Evolutionary conservation across 2,888 invertebrate genomes (phyloP), one percentile per base, ranked within the genome.

Genomic region (Drosophila fungiperda): DNA sequence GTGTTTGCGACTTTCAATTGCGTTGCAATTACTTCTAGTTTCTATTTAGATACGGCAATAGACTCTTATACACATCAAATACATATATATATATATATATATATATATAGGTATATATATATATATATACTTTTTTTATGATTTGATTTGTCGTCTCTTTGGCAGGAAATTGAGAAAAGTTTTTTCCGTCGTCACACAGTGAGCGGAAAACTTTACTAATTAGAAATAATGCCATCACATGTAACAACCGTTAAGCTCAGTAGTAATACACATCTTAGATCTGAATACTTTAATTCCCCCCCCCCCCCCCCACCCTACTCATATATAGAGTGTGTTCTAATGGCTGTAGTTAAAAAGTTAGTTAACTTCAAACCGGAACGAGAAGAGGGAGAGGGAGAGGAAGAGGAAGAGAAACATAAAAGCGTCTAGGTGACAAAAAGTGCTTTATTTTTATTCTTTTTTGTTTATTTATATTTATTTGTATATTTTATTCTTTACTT

Each of bases 201-300:
- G 74, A 76, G 68, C 68, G 40, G 67, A 54, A 77, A 87, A 87
- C 86, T 87, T 87, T 87, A 80, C 87, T 87, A 87, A 87, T 89
- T 87, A 89, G 87, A 89, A 87, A 84, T 89, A 85, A 87, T 87
- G 85, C 83, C 67, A 68, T 69, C 83, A 75, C 74, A 76, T 57
- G 60, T 33, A 73, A 64, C 62, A 60, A 35, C 36, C 20, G 50
- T 60, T 80, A 66, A 65, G 59, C 60, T 38, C 17, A 42, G 55
- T 40, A 54, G 65, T 68, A 67, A 70, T 70, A 72, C 68, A 61
- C 68, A 65, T 66, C 32, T 45, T 58, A 69, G 79, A 57, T 62
- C 60, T 36, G 55, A 78, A 62, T 65, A 66, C 74, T 62, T 63
- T 59, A 59, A 68, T 74, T 61, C 74, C 52, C 29, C 6, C 6